Base-by-base conservation (phyloP, 2,888 invertebrate species). In the Hemaris fuciformis region DNA sequence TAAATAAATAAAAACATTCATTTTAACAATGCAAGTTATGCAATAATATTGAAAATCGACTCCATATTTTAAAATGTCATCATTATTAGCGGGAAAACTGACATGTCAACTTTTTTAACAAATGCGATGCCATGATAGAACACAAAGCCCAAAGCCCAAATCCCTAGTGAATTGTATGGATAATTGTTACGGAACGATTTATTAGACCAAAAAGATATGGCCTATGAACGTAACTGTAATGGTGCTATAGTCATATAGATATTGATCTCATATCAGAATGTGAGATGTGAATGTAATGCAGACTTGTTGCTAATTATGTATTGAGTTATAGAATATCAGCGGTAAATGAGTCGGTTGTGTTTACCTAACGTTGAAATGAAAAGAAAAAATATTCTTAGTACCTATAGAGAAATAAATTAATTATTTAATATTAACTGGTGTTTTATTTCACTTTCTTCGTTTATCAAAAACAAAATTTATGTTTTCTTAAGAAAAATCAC, bases 191-290 rank as follows among this genome's bases (percentile, higher is more conserved):
- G 73, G 75, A 75, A 75, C 74, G 75, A 73, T 59, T 62, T 74
- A 80, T 83, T 88, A 91, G 91, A 91, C 91, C 91, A 91, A 91
- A 88, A 83, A 81, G 79, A 80, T 72, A 91, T 87, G 91, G 91
- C 91, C 91, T 91, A 90, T 81, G 88, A 88, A 82, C 76, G 90
- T 87, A 91, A 91, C 84, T 85, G 88, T 86, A 86, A 83, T 89
- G 92, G 92, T 92, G 92, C 92, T 92, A 91, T 89, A 90, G 85
- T 85, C 81, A 78, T 83, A 72, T 88, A 91, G 88, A 86, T 82
- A 81, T 84, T 89, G 91, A 91, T 91, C 91, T 92, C 91, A 87
- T 90, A 91, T 89, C 90, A 87, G 80, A 76, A 77, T 81, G 83
- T 83, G 88, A 86, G 84, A 84, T 73, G 71, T 71, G 82, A 71